A percentile compares a stretch with the other conserved stretches of the same genome.
Evolutionary conservation across 2,888 invertebrate species (phyloP).

Genomic region (Shargacucullia verbasci): DNA sequence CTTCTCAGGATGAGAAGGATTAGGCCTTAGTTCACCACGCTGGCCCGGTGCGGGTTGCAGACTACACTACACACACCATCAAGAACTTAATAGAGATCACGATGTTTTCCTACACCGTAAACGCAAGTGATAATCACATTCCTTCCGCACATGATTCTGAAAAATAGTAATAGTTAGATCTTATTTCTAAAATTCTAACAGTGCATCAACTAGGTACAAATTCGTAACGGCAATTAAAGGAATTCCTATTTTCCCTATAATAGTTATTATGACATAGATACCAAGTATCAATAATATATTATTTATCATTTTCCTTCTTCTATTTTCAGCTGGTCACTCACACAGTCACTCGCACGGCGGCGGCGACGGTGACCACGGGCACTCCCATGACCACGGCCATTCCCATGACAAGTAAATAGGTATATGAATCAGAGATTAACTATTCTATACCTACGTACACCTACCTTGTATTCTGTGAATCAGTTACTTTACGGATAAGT

Average conservation of each 20-base stretch:
- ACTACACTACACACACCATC: too few species aligned
- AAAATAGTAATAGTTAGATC: too few species aligned
- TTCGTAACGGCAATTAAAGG: too few species aligned
- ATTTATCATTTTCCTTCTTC: constrained; percentile 15
- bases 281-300: not conserved
- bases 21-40: too few species aligned
- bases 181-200: too few species aligned
- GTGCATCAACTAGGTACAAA: too few species aligned
- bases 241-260: not conserved
- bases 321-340: constrained; percentile 76
- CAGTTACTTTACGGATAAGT: constrained; percentile 6
- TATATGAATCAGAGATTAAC: not conserved
- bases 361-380: constrained; percentile 50
- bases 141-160: too few species aligned
- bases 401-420: constrained; percentile 58
- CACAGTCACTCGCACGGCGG: constrained; percentile 69
- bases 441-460: not conserved
- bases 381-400: constrained; percentile 64
- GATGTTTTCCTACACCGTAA: too few species aligned
- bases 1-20: too few species aligned
- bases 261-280: not conserved
- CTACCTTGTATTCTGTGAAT: constrained; percentile 8
- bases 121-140: too few species aligned
- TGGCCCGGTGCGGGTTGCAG: too few species aligned
- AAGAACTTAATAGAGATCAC: too few species aligned